These are phyloP conservation scores for Bradypodion ventrale DNA, from an alignment of 2,797 vertebrate species.

Conservation along the genomic window DNA sequence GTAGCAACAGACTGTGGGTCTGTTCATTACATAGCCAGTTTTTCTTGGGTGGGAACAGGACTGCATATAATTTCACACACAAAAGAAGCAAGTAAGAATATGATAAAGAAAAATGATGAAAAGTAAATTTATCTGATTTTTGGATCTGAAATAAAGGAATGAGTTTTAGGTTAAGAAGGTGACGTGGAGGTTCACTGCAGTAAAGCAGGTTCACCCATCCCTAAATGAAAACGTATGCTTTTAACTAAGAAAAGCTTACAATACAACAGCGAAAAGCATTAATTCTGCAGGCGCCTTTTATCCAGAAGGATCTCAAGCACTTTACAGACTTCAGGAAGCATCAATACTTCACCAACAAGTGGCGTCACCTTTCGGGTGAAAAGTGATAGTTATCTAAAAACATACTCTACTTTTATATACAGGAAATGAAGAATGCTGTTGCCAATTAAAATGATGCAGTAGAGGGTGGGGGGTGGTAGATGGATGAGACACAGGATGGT, in stretches of 20 bases:
- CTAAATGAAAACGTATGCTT: conserved; percentile 66
- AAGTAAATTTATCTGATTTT: not conserved
- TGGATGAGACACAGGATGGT: conserved; percentile 65
- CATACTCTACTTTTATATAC: conserved; percentile 49
- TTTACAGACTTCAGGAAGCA: conserved; percentile 66
- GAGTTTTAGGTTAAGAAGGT: not conserved
- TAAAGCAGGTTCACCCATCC: conserved; percentile 60
- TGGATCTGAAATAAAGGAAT: conserved; percentile 1
- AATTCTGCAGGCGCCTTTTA: conserved; percentile 43
- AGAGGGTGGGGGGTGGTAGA: conserved; percentile 48
- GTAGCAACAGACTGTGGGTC: conserved; percentile 21
- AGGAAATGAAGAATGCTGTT: conserved; percentile 70
- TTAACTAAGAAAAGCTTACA: conserved; percentile 28
- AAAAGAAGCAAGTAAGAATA: conserved; percentile 20
- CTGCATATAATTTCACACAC: conserved; percentile 40
- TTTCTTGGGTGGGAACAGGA: not conserved
- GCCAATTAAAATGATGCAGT: conserved; percentile 71
- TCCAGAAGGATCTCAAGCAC: conserved; percentile 71
- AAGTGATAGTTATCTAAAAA: conserved; percentile 58
- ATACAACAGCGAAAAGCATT: conserved; percentile 29
- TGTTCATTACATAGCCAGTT: not conserved
- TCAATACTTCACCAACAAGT: conserved; percentile 60
- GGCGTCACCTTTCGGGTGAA: conserved; percentile 60
- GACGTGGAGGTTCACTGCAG: conserved; percentile 20
- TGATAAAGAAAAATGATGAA: not conserved